Conservation (phyloP, 2,113 vertebrate genomes). For the Felis chaus region DNA sequence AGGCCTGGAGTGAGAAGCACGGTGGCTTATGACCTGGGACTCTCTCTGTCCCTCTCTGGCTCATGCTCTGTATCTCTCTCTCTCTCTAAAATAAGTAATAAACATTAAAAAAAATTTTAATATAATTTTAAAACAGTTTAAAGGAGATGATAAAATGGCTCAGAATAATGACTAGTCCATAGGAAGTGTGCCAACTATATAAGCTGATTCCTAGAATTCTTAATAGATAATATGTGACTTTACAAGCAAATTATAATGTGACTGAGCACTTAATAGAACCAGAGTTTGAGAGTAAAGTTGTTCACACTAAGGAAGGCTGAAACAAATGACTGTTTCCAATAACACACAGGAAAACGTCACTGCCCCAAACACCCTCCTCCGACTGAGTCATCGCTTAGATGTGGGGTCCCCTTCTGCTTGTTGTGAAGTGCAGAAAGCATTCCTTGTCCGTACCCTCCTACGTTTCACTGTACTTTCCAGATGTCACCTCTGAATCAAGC, state of each 20-base stretch:
- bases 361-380: not conserved
- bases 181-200: not conserved
- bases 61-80: no score
- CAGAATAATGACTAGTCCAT: not conserved
- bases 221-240: not conserved
- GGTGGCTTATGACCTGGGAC: rapidly evolving
- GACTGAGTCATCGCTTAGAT: not conserved
- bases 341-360: not conserved
- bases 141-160: not conserved
- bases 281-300: not conserved
- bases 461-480: not conserved
- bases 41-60: no score
- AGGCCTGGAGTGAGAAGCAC: not conserved
- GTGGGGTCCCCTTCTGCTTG: not conserved
- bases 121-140: not conserved
- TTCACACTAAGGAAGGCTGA: not conserved
- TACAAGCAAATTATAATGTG: not conserved
- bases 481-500: not conserved
- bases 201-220: not conserved
- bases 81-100: no score
- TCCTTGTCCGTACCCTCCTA: not conserved
- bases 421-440: not conserved
- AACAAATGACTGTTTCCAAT: not conserved
- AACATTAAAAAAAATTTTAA: no score
- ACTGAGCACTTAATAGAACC: not conserved